These are phyloP conservation scores for Channallabes apus DNA, from an alignment of 2,797 vertebrate species.

Conservation along the genomic window DNA sequence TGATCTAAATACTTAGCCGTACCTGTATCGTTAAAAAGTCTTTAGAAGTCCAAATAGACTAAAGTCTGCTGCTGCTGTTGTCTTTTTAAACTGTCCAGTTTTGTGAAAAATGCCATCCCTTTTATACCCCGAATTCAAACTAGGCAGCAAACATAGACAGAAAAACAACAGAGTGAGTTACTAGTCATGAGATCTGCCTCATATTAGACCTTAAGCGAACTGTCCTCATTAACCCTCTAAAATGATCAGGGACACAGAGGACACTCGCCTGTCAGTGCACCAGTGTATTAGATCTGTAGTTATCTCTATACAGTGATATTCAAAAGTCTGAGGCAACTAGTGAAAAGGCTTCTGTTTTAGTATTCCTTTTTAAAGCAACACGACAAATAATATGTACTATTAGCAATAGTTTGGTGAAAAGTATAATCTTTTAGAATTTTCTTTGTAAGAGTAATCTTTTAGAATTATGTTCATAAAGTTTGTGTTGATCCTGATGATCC, in stretches of 20 bases:
- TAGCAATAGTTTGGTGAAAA: neutral
- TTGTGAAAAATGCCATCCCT: constrained; percentile 50
- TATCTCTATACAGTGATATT: too few species aligned
- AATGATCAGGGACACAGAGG: constrained; percentile 11
- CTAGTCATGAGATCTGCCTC: constrained; percentile 68
- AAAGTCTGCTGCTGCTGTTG: constrained; percentile 23
- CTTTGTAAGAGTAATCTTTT: too few species aligned
- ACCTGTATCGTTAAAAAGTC: neutral
- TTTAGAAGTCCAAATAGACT: neutral
- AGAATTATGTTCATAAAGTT: neutral
- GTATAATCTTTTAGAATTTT: neutral
- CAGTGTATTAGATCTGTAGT: too few species aligned
- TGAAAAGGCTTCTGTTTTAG: neutral
- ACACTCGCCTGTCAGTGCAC: too few species aligned
- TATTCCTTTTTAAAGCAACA: neutral
- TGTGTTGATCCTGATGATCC: neutral
- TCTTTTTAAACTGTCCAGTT: constrained; percentile 42
- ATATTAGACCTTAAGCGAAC: constrained; percentile 52
- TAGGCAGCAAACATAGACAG: constrained; percentile 53
- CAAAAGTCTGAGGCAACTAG: neutral
- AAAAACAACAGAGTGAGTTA: constrained; percentile 44
- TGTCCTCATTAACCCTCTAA: constrained; percentile 16
- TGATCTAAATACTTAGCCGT: too few species aligned
- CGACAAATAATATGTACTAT: neutral
- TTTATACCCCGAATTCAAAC: constrained; percentile 61